Evolutionary conservation across 2,888 invertebrate genomes (phyloP).

Genomic region (Polyploca ridens): DNA sequence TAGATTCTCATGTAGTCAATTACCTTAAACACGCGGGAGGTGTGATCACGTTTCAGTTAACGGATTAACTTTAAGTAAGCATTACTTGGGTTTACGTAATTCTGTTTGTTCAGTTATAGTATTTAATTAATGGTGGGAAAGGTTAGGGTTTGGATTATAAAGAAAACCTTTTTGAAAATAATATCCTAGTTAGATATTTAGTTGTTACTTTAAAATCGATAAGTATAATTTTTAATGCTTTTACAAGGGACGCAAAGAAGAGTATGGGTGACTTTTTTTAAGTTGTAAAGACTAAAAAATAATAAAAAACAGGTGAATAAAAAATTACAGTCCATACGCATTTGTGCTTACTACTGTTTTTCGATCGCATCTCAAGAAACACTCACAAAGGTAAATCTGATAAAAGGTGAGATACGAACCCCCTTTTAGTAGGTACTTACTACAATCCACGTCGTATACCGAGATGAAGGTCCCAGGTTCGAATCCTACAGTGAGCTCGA

Average conservation of each 20-base stretch:
- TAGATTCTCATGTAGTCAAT: conserved; percentile 47
- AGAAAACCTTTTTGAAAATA: too few relatives aligned
- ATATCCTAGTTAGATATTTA: too few relatives aligned
- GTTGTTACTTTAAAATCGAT: too few relatives aligned
- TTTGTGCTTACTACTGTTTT: background rate
- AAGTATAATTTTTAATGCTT: too few relatives aligned
- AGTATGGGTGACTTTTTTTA: background rate
- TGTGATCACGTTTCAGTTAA: conserved; percentile 42
- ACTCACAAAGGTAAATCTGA: background rate
- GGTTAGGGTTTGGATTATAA: background rate
- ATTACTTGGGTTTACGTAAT: background rate
- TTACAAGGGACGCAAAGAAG: background rate
- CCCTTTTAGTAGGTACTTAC: background rate
- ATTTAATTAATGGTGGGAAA: background rate
- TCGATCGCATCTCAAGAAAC: background rate
- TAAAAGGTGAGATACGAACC: background rate
- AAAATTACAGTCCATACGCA: conserved; percentile 3
- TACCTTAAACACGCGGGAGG: conserved; percentile 61
- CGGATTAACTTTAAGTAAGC: conserved; percentile 15
- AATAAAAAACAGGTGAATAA: background rate
- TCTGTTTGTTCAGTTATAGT: background rate
- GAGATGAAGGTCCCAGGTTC: too few relatives aligned
- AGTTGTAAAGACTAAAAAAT: background rate
- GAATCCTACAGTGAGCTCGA: too few relatives aligned
- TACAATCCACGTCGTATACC: too few relatives aligned